Evolutionary conservation across 2,797 vertebrate genomes (phyloP), one percentile per base, ranked within the genome.

Genomic region (Hyperoplus immaculatus): DNA sequence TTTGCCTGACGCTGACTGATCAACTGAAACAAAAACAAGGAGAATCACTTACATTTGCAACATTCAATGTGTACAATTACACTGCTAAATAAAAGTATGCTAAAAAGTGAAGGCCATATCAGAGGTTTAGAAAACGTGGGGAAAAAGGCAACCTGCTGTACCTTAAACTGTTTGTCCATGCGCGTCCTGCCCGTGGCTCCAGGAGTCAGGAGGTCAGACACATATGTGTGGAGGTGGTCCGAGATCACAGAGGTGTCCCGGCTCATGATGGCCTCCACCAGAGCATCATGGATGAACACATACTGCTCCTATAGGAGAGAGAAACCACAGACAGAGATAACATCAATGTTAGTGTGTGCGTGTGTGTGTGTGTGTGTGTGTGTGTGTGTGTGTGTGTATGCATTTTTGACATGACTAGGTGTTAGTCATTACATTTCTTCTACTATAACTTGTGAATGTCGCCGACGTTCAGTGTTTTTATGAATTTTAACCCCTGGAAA

Each of bases 141-240:
- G 41, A 5, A 59, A 14, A n/a, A 36, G 2, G 2, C 1, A 16
- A n/a, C 13, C 16, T 5, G 54, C 3, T n/a, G 85, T 82, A 98
- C 98, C 95, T 99, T 98, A 85, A 98, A 98, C 87, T 99, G 98
- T 83, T 96, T 97, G 89, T 99, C 97, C 85, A 99, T 95, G 47
- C 95, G 96, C 0, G 96, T 98, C 90, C 96, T 96, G 85, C 97
- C 97, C 45, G 96, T 94, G 36, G 94, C 94, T 50, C 96, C 96
- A 0, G 97, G 96, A 85, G 95, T 98, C 91, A 99, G 94, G 68
- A 99, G 96, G 73, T 95, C 92, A 29, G 98, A 98, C 50, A 99
- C 97, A 0, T 99, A 99, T 66, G 94, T 91, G 69, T 99, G 97
- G 55, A 99, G 97, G 73, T 96, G 95, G 87, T 92, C 95, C 54